phyloP scores from a whole-genome alignment of 1,140 invertebrate species.

The Megalonaias nervosa region DNA sequence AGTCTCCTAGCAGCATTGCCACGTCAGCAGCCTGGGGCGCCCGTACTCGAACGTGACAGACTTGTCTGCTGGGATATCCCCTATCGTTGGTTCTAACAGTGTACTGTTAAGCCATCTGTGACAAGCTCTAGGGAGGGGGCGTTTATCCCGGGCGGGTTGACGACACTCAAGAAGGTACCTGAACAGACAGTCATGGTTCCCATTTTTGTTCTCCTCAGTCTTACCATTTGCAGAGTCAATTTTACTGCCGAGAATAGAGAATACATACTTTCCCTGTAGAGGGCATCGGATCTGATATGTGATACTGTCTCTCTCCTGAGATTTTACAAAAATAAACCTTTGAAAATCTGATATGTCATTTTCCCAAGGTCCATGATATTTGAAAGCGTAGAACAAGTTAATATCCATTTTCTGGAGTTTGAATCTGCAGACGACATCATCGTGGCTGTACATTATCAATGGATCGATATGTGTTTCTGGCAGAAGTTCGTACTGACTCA shows the following conservation, averaged over 20 bases:
- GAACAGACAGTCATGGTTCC: constrained; percentile 62
- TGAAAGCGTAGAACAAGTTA: constrained; percentile 57
- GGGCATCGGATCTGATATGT: constrained; percentile 66
- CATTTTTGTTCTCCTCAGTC: constrained; percentile 44
- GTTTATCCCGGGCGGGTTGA: constrained; percentile 57
- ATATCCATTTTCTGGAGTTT: constrained; percentile 53
- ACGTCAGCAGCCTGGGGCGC: constrained; percentile 62
- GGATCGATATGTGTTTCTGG: constrained; percentile 67
- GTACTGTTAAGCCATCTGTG: constrained; percentile 65
- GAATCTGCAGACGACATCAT: constrained; percentile 62
- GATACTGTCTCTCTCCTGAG: constrained; percentile 53
- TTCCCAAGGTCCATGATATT: constrained; percentile 59
- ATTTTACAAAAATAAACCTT: constrained; percentile 62
- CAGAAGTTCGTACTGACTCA: constrained; percentile 52
- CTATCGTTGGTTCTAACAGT: constrained; percentile 64
- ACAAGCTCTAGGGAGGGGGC: constrained; percentile 64
- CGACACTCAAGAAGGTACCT: constrained; percentile 66
- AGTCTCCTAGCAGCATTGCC: constrained; percentile 61
- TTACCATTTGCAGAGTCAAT: constrained; percentile 31
- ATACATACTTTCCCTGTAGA: constrained; percentile 64
- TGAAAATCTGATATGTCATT: constrained; percentile 61
- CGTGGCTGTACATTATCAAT: constrained; percentile 57
- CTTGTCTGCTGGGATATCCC: constrained; percentile 54
- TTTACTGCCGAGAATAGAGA: constrained; percentile 59
- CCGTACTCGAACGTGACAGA: constrained; percentile 61